A percentile compares a stretch with the other conserved stretches of the same genome.
These are phyloP conservation scores for Elegia similella DNA, from an alignment of 2,888 invertebrate species.

Conservation along the genomic window DNA sequence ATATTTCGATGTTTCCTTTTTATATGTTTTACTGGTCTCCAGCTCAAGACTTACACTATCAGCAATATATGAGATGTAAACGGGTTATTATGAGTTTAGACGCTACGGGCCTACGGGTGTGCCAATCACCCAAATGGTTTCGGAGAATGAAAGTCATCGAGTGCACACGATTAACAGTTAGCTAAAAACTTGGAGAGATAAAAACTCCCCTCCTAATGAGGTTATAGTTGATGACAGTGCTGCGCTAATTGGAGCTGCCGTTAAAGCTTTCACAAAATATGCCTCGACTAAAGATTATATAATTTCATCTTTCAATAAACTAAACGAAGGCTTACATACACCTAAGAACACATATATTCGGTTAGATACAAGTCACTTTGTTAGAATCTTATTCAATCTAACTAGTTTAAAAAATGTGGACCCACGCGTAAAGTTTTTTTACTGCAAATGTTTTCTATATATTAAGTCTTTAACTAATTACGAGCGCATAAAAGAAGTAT, in stretches of 20 bases:
- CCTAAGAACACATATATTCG: too few species aligned
- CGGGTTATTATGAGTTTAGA: background rate
- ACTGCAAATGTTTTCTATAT: too few species aligned
- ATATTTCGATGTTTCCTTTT: background rate
- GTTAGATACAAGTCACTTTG: too few species aligned
- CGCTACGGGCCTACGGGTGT: background rate
- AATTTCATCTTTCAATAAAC: background rate
- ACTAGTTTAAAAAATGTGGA: too few species aligned
- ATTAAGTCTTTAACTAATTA: too few species aligned
- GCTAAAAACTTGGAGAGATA: background rate
- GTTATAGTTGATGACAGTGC: too few species aligned
- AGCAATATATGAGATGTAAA: background rate
- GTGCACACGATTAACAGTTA: background rate
- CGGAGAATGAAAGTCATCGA: background rate
- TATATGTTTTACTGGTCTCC: background rate
- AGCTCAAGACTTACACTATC: background rate
- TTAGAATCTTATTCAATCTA: too few species aligned
- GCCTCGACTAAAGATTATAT: background rate
- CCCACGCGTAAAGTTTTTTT: too few species aligned
- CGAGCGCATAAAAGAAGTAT: too few species aligned
- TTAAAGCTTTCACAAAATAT: too few species aligned
- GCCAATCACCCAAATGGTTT: background rate
- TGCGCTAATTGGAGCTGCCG: too few species aligned
- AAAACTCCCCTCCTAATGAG: background rate
- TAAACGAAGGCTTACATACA: too few species aligned